Evolutionary conservation across 1,140 invertebrate species (phyloP), one percentile per base, ranked within the genome.

Genomic region (Hycleus phaleratus): DNA sequence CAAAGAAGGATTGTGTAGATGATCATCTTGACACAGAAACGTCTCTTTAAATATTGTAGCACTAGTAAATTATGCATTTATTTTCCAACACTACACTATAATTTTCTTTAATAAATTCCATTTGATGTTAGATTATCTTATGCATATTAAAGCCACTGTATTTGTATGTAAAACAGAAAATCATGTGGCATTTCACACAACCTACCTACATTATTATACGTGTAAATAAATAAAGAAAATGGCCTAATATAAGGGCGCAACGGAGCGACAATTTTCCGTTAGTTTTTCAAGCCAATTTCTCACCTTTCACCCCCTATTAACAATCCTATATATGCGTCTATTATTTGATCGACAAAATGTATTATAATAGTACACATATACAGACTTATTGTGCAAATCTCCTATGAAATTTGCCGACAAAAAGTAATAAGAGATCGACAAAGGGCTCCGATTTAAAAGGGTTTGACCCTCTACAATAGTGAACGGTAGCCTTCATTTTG

Each of bases 371-470:
- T 32, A 32, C 32, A 32, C 32, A 32, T 32, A 32, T 32, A 7
- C 7, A 7, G 32, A 32, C 32, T 32, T 32, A 32, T 32, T 32
- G 58, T 49, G 51, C 51, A 60, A 56, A 60, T 50, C 59, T 53
- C 46, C 56, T 60, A 56, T 56, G 54, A 56, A 60, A 56, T 56
- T 49, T 52, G 48, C 59, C 59, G 59, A 60, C 59, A 60, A 60
- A 60, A 60, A 55, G 59, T 56, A 60, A 60, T 60, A 60, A 60
- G 59, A 60, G 59, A 50, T 60, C 46, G 25, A 53, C 52, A 60
- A 60, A 60, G 48, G 52, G 46, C 39, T 42, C 59, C 47, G 49
- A 50, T 58, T 60, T 50, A 56, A 60, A 60, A 56, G 54, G 52
- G 59, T 54, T 56, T 56, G 59, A 60, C 54, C 59, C 59, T 49